Base-by-base conservation (phyloP, 2,888 invertebrate species). In the Lumbricus terrestris region DNA sequence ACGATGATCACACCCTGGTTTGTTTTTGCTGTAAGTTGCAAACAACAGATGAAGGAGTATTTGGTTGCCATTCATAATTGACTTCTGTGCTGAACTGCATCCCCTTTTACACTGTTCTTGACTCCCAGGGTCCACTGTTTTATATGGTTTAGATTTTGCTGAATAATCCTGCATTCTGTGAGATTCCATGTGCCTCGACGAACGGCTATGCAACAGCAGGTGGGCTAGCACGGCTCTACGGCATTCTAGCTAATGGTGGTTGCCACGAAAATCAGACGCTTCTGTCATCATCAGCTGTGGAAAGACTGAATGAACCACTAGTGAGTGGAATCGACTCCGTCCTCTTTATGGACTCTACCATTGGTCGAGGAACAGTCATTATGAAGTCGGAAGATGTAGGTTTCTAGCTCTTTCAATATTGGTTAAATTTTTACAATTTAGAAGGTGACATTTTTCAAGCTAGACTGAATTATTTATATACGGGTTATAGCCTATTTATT, bases 181-280 rank as follows among this genome's bases (percentile, higher is more conserved):
- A 92, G n/a, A 92, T 93, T 37, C 93, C 94, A 0, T 91, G 38
- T 16, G 90, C 90, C n/a, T 90, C 90, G 13, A 93, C 92, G 11
- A 93, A 93, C 42, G 95, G 93, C 13, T 93, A 93, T 54, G 93
- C 93, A 1, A 93, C 94, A 29, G 94, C 94, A 0, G 90, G 93
- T 18, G 92, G 93, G 15, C 88, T 94, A 90, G 95, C 94, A 8
- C 93, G 94, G 90, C 91, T 94, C 29, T 93, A 93, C 91, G 93
- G 93, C 37, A 93, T 93, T 82, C 90, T 94, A n/a, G 93, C 94
- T 85, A 93, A 93, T 88, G 93, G 93, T n/a, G 92, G 92, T 13
- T 35, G 33, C 1, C 20, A 88, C 34, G 88, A 91, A 18, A 90
- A 88, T 35, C 33, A 69, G 88, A 23, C 16, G n/a, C 88, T 92